Evolutionary conservation across 2,113 vertebrate genomes (phyloP), one percentile per base, ranked within the genome.

Genomic region (Taurulus bubalis): DNA sequence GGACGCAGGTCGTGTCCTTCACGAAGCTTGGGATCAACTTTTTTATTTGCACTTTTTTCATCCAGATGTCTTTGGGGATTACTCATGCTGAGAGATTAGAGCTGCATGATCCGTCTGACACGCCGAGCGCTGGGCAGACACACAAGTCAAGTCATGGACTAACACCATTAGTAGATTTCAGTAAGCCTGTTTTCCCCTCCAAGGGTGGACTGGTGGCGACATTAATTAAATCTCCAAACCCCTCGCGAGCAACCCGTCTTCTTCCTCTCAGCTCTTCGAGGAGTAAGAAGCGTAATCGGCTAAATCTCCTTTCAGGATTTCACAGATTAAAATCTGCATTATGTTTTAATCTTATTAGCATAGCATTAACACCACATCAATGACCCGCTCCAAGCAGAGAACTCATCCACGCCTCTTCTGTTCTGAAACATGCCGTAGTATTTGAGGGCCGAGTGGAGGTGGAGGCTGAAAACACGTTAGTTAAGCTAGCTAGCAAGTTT

Each of bases 21-120:
- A 78, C 62, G 85, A 85, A 90, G 36, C 82, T 49, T 56, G 47
- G 36, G 75, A 77, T 79, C 75, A 86, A 85, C 73, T 88, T 84
- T 85, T 83, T 66, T n/a, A n/a, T 80, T 55, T 78, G 4, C 2
- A 32, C 30, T 79, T 59, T 36, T 22, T 51, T 81, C 9, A 90
- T 86, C 66, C 83, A 91, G 70, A 91, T 90, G 88, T 92, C 79
- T 90, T 91, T 89, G 34, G 72, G 90, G 90, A 94, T 94, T 93
- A 94, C 86, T 66, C 77, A 72, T 85, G 88, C 89, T 89, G 78
- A 82, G 88, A 85, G 93, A 93, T 91, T 93, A 90, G 87, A 87
- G 71, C 84, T 80, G 65, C 72, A 71, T 87, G 64, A 87, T 80
- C 83, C 81, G 82, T 83, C 60, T 89, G 81, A 92, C 80, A 84